phyloP scores from a whole-genome alignment of 2,113 vertebrate genomes.

The Dolichallabes microphthalmus region DNA sequence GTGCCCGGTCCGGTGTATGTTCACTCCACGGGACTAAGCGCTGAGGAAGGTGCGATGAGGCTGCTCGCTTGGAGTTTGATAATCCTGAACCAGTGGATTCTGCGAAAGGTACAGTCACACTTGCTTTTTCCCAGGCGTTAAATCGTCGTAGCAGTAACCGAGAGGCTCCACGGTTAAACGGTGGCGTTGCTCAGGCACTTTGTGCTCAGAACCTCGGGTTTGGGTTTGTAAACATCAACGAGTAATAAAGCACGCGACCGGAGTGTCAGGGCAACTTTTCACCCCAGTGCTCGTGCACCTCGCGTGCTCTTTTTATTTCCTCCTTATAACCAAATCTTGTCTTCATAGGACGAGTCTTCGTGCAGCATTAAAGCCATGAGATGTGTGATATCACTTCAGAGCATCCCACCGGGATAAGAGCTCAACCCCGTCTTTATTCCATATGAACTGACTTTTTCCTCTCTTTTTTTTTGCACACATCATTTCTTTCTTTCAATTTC shows the following conservation, averaged over 20 bases:
- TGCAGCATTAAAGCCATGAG: background rate
- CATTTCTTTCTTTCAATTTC: background rate
- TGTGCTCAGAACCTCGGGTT: no score
- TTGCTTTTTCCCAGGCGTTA: background rate
- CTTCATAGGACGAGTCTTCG: background rate
- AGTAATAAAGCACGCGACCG: background rate
- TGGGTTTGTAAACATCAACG: background rate
- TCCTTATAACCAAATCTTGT: background rate
- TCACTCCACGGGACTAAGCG: conserved; percentile 67
- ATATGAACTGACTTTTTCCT: background rate
- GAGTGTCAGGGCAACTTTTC: conserved; percentile 7
- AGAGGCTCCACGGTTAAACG: background rate
- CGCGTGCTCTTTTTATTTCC: background rate
- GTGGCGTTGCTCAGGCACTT: no score
- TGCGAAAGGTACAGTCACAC: conserved; percentile 66
- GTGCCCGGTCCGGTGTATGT: conserved; percentile 71
- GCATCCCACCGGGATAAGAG: background rate
- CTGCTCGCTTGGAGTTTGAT: conserved; percentile 74
- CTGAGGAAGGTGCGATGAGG: conserved; percentile 75
- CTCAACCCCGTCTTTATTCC: background rate
- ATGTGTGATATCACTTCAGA: no score
- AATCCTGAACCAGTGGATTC: conserved; percentile 76
- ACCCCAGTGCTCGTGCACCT: background rate
- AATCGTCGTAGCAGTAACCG: background rate
- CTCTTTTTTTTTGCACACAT: background rate